phyloP scores from a whole-genome alignment of 2,797 vertebrate species.

The Hippocampus kuda region DNA sequence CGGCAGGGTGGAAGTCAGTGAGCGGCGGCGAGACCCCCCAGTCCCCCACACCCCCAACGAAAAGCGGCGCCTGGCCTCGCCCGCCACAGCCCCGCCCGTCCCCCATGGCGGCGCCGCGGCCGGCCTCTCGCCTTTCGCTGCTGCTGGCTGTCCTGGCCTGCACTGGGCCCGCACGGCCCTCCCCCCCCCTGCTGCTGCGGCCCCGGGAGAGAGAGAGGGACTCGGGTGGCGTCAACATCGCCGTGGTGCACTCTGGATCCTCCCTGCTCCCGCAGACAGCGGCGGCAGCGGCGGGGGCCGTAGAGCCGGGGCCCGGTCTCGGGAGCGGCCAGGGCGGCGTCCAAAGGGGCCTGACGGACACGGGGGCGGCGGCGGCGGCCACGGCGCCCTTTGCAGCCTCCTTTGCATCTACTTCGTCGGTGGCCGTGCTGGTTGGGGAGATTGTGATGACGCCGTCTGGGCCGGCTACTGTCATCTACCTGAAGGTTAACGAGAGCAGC shows the following conservation, averaged over 20 bases:
- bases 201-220: slow-evolving; percentile 77
- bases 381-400: slow-evolving; percentile 37
- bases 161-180: slow-evolving; percentile 76
- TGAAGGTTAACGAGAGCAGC: slow-evolving; percentile 84
- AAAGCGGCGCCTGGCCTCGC: slow-evolving; percentile 34
- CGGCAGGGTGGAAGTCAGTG: too few relatives aligned
- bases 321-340: slow-evolving; percentile 52
- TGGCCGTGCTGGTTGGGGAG: slow-evolving; percentile 65
- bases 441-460: slow-evolving; percentile 71
- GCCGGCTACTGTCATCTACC: slow-evolving; percentile 71
- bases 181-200: slow-evolving; percentile 78
- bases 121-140: slow-evolving; percentile 66
- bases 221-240: slow-evolving; percentile 83
- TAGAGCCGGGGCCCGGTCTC: slow-evolving; percentile 48
- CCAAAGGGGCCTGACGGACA: slow-evolving; percentile 44
- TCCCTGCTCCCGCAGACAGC: slow-evolving; percentile 73
- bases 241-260: slow-evolving; percentile 79
- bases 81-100: slow-evolving; percentile 45
- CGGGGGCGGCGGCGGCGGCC: slow-evolving; percentile 29
- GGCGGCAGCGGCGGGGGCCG: slow-evolving; percentile 50
- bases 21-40: not conserved
- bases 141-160: slow-evolving; percentile 73
- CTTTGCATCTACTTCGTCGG: slow-evolving; percentile 33
- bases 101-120: slow-evolving; percentile 71
- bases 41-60: slow-evolving; percentile 7